Conservation (phyloP, 1,140 invertebrate species). For the Bombus picipes region DNA sequence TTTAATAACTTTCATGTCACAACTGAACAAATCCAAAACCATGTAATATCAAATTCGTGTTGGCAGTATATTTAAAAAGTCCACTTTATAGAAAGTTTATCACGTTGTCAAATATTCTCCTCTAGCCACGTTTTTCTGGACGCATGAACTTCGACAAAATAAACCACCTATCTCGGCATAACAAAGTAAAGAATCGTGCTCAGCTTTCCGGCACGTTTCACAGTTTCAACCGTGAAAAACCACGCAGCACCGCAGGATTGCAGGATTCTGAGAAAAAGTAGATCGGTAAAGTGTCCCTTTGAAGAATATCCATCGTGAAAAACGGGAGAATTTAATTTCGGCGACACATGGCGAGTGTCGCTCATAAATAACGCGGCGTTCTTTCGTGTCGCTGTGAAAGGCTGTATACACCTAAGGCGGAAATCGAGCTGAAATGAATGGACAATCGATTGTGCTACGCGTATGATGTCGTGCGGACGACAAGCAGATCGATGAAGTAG, state of each 20-base stretch:
- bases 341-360: conserved; percentile 18
- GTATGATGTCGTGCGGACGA: neutral
- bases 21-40: neutral
- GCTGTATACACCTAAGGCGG: neutral
- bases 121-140: neutral
- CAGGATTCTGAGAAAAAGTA: neutral
- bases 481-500: neutral
- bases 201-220: neutral
- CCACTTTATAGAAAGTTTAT: too few species aligned
- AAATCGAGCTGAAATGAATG: conserved; percentile 40
- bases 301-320: neutral
- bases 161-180: neutral
- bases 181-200: neutral
- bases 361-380: conserved; percentile 37
- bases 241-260: neutral
- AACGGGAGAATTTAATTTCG: conserved; percentile 50
- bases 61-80: neutral
- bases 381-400: neutral
- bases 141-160: neutral
- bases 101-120: too few species aligned
- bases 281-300: neutral
- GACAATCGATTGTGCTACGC: conserved; percentile 40
- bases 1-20: neutral
- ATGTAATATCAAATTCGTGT: neutral
- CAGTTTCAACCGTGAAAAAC: neutral